A percentile compares a stretch with the other conserved stretches of the same genome.
Evolutionary conservation across 1,140 invertebrate species (phyloP).

Genomic region (Mactra quadrangularis): DNA sequence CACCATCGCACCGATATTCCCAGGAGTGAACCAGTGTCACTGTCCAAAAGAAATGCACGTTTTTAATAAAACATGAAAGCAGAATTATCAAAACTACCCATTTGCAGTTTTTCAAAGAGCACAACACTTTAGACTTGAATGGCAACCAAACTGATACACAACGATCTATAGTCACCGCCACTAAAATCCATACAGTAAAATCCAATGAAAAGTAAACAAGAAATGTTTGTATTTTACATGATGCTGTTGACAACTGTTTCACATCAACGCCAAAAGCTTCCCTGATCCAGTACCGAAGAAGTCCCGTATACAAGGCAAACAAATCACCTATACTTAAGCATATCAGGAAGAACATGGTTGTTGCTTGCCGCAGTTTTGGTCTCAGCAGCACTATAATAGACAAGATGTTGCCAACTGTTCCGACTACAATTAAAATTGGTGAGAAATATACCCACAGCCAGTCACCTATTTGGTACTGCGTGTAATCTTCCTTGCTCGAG

Average conservation of each 20-base stretch:
- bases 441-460: slow-evolving; percentile 68
- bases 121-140: slow-evolving; percentile 65
- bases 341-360: slow-evolving; percentile 76
- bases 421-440: slow-evolving; percentile 70
- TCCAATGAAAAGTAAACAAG: slow-evolving; percentile 72
- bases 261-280: slow-evolving; percentile 65
- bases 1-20: slow-evolving; percentile 55
- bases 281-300: slow-evolving; percentile 71
- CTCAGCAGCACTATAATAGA: slow-evolving; percentile 71
- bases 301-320: slow-evolving; percentile 71
- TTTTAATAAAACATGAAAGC: slow-evolving; percentile 58
- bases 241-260: slow-evolving; percentile 61
- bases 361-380: slow-evolving; percentile 65
- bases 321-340: slow-evolving; percentile 72
- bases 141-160: slow-evolving; percentile 72
- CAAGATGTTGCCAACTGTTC: slow-evolving; percentile 74
- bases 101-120: slow-evolving; percentile 63
- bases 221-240: slow-evolving; percentile 75
- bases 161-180: slow-evolving; percentile 73
- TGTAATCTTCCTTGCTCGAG: slow-evolving; percentile 37
- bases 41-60: slow-evolving; percentile 76
- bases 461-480: slow-evolving; percentile 56
- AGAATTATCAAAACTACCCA: slow-evolving; percentile 57
- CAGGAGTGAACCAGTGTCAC: slow-evolving; percentile 52
- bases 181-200: slow-evolving; percentile 73